phyloP scores from a whole-genome alignment of 1,140 invertebrate species.

The Drosophila auraria region DNA sequence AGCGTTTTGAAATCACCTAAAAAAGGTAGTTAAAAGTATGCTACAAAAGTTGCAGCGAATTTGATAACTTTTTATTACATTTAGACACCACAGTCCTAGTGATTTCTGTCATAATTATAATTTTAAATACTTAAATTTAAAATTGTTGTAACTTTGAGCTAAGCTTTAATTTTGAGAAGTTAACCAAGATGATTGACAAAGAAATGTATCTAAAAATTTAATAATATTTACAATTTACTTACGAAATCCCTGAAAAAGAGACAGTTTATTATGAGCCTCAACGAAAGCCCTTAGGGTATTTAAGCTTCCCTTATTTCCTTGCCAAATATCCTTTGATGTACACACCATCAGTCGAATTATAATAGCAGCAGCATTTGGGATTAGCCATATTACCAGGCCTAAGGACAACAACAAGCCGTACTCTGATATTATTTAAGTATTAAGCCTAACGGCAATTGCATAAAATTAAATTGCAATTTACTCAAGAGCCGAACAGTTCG shows the following conservation, averaged over 20 bases:
- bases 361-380: conserved; percentile 50
- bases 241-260: not conserved
- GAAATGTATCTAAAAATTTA: not conserved
- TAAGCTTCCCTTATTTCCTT: not conserved
- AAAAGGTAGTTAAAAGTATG: too few relatives aligned
- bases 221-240: not conserved
- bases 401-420: conserved; percentile 37
- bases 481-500: conserved; percentile 27
- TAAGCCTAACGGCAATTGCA: conserved; percentile 38
- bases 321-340: conserved; percentile 17
- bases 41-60: too few relatives aligned
- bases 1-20: too few relatives aligned
- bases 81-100: too few relatives aligned
- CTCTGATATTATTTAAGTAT: conserved; percentile 33
- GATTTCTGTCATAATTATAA: too few relatives aligned
- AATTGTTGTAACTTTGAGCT: too few relatives aligned
- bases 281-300: conserved; percentile 17
- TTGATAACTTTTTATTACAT: too few relatives aligned
- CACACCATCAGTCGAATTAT: conserved; percentile 13
- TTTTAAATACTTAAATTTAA: too few relatives aligned
- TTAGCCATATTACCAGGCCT: conserved; percentile 60
- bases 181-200: too few relatives aligned
- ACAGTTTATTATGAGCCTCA: not conserved
- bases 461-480: conserved; percentile 73
- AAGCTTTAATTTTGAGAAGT: too few relatives aligned